A percentile compares a stretch with the other conserved stretches of the same genome.
Conservation (phyloP, 2,888 invertebrate genomes). For the Hetaerina titia region DNA sequence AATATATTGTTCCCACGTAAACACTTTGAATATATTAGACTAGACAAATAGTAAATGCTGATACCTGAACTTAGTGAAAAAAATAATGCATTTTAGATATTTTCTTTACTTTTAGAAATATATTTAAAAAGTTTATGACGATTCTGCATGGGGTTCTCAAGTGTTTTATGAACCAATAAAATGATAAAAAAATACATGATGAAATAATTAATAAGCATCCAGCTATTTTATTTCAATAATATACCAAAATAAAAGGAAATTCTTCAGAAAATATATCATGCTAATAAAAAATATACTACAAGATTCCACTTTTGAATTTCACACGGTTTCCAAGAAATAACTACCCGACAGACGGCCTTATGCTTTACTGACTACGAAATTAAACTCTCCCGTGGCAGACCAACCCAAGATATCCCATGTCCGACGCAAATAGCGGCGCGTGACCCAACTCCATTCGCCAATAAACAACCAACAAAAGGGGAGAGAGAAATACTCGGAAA, state of each 20-base stretch:
- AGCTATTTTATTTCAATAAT: not conserved
- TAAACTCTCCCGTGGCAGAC: not conserved
- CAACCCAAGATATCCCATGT: not conserved
- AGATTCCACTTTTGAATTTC: not conserved
- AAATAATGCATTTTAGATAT: no score
- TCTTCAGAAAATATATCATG: not conserved
- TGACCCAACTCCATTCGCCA: conserved; percentile 43
- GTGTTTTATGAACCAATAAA: no score
- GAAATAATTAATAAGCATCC: not conserved
- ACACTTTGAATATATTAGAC: no score
- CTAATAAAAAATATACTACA: not conserved
- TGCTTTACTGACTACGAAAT: conserved; percentile 5
- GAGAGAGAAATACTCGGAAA: not conserved
- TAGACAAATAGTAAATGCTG: no score
- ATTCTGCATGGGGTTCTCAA: no score
- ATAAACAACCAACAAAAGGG: conserved; percentile 23
- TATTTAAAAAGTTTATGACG: no score
- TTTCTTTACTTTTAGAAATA: no score
- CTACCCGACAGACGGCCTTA: not conserved
- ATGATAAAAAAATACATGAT: no score
- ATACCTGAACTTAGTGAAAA: no score
- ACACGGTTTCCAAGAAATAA: not conserved
- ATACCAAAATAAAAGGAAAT: not conserved
- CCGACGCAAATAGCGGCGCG: conserved; percentile 7
- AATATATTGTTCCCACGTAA: no score